These are phyloP conservation scores for Gari tellinella DNA, from an alignment of 2,888 invertebrate genomes.

Conservation along the genomic window DNA sequence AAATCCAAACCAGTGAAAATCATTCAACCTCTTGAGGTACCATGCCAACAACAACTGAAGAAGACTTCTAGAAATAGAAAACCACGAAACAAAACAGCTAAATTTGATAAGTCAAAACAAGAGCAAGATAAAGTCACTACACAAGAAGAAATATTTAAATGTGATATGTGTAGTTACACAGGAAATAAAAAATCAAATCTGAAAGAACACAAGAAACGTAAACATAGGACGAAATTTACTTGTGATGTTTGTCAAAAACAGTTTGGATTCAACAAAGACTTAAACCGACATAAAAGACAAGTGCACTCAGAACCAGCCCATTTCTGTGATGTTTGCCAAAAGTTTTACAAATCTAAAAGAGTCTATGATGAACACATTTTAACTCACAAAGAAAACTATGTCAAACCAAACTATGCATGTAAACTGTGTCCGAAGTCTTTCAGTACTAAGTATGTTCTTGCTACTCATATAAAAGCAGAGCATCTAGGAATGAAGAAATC, in stretches of 20 bases:
- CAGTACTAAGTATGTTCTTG: slow-evolving; percentile 73
- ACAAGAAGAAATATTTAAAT: slow-evolving; percentile 6
- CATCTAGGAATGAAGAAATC: slow-evolving; percentile 74
- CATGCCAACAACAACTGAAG: too few relatives aligned
- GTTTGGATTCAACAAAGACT: slow-evolving; percentile 71
- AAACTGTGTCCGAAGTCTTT: slow-evolving; percentile 71
- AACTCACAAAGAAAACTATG: slow-evolving; percentile 67
- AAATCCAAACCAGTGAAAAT: too few relatives aligned
- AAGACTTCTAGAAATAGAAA: too few relatives aligned
- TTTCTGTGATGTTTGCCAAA: slow-evolving; percentile 74
- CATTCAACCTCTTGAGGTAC: too few relatives aligned
- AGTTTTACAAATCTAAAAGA: slow-evolving; percentile 68
- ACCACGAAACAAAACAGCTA: too few relatives aligned
- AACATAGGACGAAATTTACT: slow-evolving; percentile 64
- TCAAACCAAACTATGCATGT: slow-evolving; percentile 73
- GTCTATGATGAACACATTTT: slow-evolving; percentile 66
- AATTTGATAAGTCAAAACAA: too few relatives aligned
- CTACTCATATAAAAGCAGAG: slow-evolving; percentile 73
- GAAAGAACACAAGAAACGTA: slow-evolving; percentile 64
- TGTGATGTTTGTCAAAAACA: slow-evolving; percentile 71
- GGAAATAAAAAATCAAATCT: slow-evolving; percentile 61
- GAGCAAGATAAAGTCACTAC: too few relatives aligned
- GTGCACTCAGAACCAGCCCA: slow-evolving; percentile 58
- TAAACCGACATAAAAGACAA: slow-evolving; percentile 67
- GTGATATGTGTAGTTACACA: slow-evolving; percentile 65